Conservation (phyloP, 2,888 invertebrate species). For the Campaea margaritaria region DNA sequence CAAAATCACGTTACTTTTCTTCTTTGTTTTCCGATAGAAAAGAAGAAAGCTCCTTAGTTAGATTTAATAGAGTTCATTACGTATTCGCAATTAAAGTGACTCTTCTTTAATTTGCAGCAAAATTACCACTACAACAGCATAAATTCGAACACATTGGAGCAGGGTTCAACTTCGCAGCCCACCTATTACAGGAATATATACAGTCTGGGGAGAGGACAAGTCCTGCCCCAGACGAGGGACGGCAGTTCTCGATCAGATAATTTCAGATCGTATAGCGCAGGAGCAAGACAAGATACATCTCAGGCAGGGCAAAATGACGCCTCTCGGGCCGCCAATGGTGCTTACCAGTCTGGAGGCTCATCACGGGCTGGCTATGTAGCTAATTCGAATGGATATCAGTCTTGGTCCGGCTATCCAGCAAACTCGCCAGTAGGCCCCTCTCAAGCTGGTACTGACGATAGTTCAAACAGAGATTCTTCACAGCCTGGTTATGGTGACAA, state of each 20-base stretch:
- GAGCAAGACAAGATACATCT: background rate
- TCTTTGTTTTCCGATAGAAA: no score
- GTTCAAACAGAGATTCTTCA: background rate
- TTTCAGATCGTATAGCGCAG: conserved; percentile 13
- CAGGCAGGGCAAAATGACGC: background rate
- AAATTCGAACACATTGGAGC: conserved; percentile 19
- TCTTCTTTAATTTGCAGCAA: conserved; percentile 33
- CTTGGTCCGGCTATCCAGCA: no score
- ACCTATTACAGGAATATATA: conserved; percentile 11
- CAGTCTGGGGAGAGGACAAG: conserved; percentile 14
- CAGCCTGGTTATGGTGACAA: background rate
- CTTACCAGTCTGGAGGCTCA: background rate
- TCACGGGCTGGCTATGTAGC: no score
- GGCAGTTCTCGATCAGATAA: conserved; percentile 21
- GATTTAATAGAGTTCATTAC: no score
- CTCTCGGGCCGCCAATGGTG: background rate
- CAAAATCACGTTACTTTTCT: no score
- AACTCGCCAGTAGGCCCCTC: no score
- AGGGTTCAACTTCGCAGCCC: conserved; percentile 17
- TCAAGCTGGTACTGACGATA: background rate
- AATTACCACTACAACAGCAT: conserved; percentile 14
- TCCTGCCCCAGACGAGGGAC: conserved; percentile 18
- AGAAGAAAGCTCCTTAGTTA: no score
- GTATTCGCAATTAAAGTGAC: background rate
- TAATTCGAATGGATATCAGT: no score